Percentiles rank a stretch among this genome's conserved stretches.
Conservation (phyloP, 2,113 vertebrate genomes). For the Lipotes vexillifer region DNA sequence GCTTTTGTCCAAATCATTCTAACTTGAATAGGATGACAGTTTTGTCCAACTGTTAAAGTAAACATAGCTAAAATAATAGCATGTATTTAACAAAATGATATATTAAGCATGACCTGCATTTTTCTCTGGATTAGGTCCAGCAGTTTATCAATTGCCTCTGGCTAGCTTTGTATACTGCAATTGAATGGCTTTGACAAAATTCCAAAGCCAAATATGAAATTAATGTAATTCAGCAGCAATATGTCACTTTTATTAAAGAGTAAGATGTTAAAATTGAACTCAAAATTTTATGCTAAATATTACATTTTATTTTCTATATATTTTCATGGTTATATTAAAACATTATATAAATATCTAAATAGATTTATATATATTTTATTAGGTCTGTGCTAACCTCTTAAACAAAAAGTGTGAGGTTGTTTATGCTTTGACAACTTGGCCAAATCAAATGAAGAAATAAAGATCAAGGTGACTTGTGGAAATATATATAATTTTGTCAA, state of each 20-base stretch:
- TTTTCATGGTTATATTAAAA: background rate
- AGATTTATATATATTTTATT: background rate
- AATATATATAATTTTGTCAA: background rate
- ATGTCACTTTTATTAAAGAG: background rate
- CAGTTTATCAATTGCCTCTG: background rate
- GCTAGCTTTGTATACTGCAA: background rate
- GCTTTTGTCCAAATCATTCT: background rate
- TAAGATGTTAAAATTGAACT: background rate
- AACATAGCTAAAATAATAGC: constrained; percentile 17
- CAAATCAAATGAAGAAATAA: background rate
- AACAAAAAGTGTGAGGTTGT: background rate
- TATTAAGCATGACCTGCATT: background rate
- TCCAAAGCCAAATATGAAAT: background rate
- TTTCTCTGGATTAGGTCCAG: background rate
- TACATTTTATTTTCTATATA: background rate
- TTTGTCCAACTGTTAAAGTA: background rate
- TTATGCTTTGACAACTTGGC: background rate
- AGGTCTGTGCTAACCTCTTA: background rate
- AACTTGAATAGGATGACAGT: background rate
- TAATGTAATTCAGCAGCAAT: background rate
- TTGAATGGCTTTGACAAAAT: background rate
- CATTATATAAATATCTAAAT: background rate
- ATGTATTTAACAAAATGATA: background rate
- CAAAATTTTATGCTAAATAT: background rate
- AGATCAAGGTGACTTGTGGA: background rate